A percentile compares a stretch with the other conserved stretches of the same genome.
phyloP scores from a whole-genome alignment of 2,797 vertebrate species.

The Notolabrus celidotus region DNA sequence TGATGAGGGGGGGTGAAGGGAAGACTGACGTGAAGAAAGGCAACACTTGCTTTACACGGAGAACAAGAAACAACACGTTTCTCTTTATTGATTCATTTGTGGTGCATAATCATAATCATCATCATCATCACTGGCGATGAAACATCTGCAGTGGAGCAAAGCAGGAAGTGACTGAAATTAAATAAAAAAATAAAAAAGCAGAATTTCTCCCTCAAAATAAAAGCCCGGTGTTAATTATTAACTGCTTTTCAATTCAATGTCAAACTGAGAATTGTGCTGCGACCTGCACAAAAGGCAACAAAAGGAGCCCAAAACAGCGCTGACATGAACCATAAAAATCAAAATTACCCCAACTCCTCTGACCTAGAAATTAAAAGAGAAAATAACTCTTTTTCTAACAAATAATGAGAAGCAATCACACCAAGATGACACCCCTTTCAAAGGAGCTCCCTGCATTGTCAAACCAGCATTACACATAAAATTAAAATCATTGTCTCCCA shows the following conservation, averaged over 20 bases:
- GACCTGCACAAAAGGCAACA: conserved; percentile 59
- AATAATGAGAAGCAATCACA: conserved; percentile 67
- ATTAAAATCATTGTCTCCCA: conserved; percentile 73
- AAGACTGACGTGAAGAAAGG: conserved; percentile 30
- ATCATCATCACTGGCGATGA: conserved; percentile 7
- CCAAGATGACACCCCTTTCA: conserved; percentile 64
- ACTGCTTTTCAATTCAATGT: conserved; percentile 42
- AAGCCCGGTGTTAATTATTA: conserved; percentile 30
- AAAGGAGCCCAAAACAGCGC: conserved; percentile 52
- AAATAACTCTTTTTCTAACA: conserved; percentile 68
- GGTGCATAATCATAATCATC: conserved; percentile 26
- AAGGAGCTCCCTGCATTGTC: conserved; percentile 57
- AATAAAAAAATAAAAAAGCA: neutral
- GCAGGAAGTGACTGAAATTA: neutral
- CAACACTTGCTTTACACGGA: conserved; percentile 29
- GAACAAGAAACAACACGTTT: conserved; percentile 7
- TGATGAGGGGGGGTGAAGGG: conserved; percentile 38
- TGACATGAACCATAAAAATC: conserved; percentile 67
- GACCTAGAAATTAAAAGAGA: conserved; percentile 54
- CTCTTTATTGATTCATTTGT: conserved; percentile 20
- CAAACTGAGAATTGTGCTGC: conserved; percentile 46
- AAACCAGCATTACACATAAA: conserved; percentile 66
- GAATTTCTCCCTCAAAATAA: conserved; percentile 4
- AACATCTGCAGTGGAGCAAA: neutral
- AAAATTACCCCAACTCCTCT: conserved; percentile 48